Base-by-base conservation (phyloP, 1,140 invertebrate genomes). In the Drosophila ambigua region DNA sequence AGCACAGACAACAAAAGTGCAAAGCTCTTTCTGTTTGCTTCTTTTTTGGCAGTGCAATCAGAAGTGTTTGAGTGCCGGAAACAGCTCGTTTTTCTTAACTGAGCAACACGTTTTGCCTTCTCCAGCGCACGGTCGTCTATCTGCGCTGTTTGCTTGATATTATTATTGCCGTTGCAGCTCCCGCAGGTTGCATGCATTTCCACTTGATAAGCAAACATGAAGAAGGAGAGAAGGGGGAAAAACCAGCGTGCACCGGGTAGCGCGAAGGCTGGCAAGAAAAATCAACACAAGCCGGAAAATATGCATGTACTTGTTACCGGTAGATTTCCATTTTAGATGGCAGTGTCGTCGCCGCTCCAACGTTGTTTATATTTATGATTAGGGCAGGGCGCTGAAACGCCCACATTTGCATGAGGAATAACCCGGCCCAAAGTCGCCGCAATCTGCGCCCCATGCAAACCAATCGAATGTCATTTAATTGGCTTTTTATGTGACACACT, bases 291-390 rank as follows among this genome's bases (percentile, higher is more conserved):
- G 74, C 65, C 74, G 77, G 57, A 74, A 80, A 78, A 82, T 82
- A 75, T 85, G 78, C 82, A 87, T 85, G 73, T 87, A 50, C 74
- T 87, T 87, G 80, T 75, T 87, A 85, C 68, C 82, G 74, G 73
- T 71, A 87, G 82, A 85, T 85, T 85, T 82, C 69, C 82, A 85
- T 81, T 85, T 85, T 85, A 85, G 82, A 85, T 85, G 82, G 66
- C 65, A 67, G 41, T 66, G 51, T 65, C 61, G 59, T 53, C 41
- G 57, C 39, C 58, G 55, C 49, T 48, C 4, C 35, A 39, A 53
- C 48, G 46, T 71, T 75, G 79, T 74, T 83, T 61, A 58, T 80
- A 72, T 55, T 77, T 79, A 72, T 80, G 81, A 77, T 81, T 71
- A 35, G 61, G 81, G 81, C 77, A 82, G 77, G 72, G 67, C 49